Base-by-base conservation (phyloP, 2,113 vertebrate genomes). In the Mormyrus iriodes region DNA sequence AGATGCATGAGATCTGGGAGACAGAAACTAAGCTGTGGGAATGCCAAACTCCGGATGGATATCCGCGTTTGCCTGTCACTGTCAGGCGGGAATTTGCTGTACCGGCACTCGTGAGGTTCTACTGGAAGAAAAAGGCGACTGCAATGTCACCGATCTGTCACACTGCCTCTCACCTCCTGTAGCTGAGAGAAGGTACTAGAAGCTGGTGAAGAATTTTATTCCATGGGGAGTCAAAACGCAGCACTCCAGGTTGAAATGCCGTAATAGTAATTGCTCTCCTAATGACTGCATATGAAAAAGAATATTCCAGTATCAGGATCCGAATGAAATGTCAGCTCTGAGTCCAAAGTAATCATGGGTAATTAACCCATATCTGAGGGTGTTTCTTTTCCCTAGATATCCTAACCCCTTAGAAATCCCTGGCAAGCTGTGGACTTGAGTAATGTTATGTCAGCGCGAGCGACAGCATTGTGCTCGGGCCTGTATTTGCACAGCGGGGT, bases 331-430 rank as follows among this genome's bases (percentile, higher is more conserved):
- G 48, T 85, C 83, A 27, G 49, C 27, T 86, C 49, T 52, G 49
- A 53, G 51, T 86, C 51, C 27, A 53, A 53, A 86, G 51, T 31
- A 55, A 55, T 86, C 15, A 17, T 8, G 4, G 48, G 85, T 86
- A 86, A 86, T 86, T 86, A 86, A 86, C 85, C 85, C 51, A 13
- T 53, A 86, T 39, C 85, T 53, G 27, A 86, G 31, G 51, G n/a
- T 53, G n/a, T 39, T 55, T 86, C 51, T 39, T 52, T 51, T 39
- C 27, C 49, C n/a, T 31, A 24, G 85, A 55, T 19, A 53, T 39
- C 85, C 51, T 55, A 24, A n/a, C 51, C n/a, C 49, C 48, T 86
- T 86, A 21, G 51, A 53, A 86, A 48, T 53, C 85, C 55, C 51
- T 2, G 5, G 85, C 27, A 27, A 86, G 49, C 48, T 27, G 24